Evolutionary conservation across 2,797 vertebrate species (phyloP).

Genomic region (Cetoscarus ocellatus): DNA sequence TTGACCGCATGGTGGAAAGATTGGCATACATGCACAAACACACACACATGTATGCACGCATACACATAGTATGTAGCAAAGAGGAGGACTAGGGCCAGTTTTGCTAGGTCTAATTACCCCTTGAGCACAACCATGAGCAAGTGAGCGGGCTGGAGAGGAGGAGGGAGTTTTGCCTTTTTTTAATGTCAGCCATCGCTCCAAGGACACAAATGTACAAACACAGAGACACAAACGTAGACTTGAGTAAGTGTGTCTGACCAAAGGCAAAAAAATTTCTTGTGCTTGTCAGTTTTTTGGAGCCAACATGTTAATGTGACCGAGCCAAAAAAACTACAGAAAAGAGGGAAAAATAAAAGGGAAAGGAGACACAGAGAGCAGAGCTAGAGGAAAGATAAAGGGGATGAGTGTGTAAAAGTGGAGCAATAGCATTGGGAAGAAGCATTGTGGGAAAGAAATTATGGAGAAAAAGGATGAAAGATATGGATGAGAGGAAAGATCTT

Average conservation of each 20-base stretch:
- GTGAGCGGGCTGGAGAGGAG: slow-evolving; percentile 39
- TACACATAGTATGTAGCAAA: slow-evolving; percentile 46
- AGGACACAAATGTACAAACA: slow-evolving; percentile 53
- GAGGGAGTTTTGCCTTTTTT: slow-evolving; percentile 67
- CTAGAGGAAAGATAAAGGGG: slow-evolving; percentile 38
- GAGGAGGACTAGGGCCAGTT: slow-evolving; percentile 61
- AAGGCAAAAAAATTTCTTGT: slow-evolving; percentile 55
- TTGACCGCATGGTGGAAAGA: slow-evolving; percentile 80
- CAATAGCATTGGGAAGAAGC: slow-evolving; percentile 23
- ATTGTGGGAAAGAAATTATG: slow-evolving; percentile 19
- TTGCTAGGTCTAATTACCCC: slow-evolving; percentile 72
- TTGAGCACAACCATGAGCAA: slow-evolving; percentile 56
- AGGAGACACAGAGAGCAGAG: slow-evolving; percentile 20
- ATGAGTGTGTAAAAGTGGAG: slow-evolving; percentile 39
- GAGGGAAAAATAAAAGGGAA: slow-evolving; percentile 3
- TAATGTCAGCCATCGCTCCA: slow-evolving; percentile 78
- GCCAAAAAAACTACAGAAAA: slow-evolving; percentile 15
- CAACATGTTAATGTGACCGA: slow-evolving; percentile 58
- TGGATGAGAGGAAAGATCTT: slow-evolving; percentile 22
- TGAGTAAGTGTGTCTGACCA: slow-evolving; percentile 44
- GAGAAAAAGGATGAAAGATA: slow-evolving; percentile 26
- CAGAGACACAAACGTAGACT: slow-evolving; percentile 25
- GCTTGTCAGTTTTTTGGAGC: slow-evolving; percentile 46
- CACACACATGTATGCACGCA: slow-evolving; percentile 27
- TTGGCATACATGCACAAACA: slow-evolving; percentile 61